Percentiles rank a stretch among this genome's conserved stretches.
Conservation (phyloP, 2,113 vertebrate genomes). For the Corythaeola cristata region DNA sequence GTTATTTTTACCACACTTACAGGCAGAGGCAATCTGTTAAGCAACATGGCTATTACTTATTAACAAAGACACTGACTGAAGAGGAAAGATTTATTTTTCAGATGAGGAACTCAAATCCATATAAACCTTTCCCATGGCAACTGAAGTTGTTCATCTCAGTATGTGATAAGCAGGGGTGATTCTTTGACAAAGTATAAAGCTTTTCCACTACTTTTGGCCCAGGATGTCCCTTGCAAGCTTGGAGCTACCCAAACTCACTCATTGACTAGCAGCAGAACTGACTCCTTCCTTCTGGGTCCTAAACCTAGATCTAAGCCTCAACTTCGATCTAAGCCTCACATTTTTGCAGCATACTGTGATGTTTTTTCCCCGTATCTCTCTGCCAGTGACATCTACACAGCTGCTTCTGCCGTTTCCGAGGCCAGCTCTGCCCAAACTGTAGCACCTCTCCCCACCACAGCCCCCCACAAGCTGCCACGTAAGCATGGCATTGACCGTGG, state of each 20-base stretch:
- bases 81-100: neutral
- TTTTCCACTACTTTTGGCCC: neutral
- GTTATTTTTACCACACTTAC: neutral
- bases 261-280: neutral
- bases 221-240: neutral
- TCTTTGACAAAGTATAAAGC: neutral
- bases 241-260: neutral
- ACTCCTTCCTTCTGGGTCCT: neutral
- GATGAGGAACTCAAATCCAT: neutral
- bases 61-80: neutral
- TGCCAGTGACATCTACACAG: neutral
- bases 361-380: neutral
- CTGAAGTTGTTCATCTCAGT: neutral
- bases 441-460: neutral
- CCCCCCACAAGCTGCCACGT: neutral
- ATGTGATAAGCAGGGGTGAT: neutral
- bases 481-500: neutral
- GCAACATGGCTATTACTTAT: neutral
- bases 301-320: neutral
- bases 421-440: neutral
- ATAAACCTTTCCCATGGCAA: neutral
- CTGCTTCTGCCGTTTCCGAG: neutral
- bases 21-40: neutral
- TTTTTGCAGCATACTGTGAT: accelerated
- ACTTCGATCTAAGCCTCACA: neutral